Evolutionary conservation across 2,113 vertebrate species (phyloP), one percentile per base, ranked within the genome.

Genomic region (Xenopus borealis): DNA sequence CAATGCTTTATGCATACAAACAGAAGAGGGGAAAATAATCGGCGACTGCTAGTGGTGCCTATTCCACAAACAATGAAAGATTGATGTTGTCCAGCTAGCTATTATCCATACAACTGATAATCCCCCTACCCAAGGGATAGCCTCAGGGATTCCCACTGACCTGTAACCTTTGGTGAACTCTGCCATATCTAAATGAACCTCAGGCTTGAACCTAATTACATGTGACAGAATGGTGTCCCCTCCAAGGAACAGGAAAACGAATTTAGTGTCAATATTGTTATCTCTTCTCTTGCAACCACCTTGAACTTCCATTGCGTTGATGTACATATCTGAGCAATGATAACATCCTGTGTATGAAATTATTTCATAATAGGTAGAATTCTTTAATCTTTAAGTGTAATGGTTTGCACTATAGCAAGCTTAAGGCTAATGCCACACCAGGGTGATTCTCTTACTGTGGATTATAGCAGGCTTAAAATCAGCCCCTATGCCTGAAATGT

Each of bases 121-220:
- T 50, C 47, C 47, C 47, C 47, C 14, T 2, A 13, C 47, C 47
- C 47, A 50, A 10, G 47, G 62, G 30, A 64, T 30, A 64, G 23
- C 62, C 30, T 64, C 14, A 14, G 16, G 30, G 23, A 68, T 5
- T 16, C 45, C 45, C 20, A 27, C 19, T 27, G 66, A 68, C 66
- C 47, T 27, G n/a, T 52, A 52, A 46, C 47, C 19, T 64, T 11
- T n/a, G 4, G 12, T 53, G 46, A 68, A 66, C 45, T 46, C 47
- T 23, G 1, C 14, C 17, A 16, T 55, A 55, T 55, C 45, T 53
- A 47, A 20, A 52, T 23, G 30, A 17, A 64, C 45, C 40, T 53
- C 46, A 68, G 47, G 66, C 47, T 47, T 68, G 46, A 68, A 30
- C 18, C 46, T 68, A 20, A 68, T 68, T 52, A 23, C 20, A 53